A percentile compares a stretch with the other conserved stretches of the same genome.
Conservation (phyloP, 2,888 invertebrate genomes). For the Coenonympha arcania region DNA sequence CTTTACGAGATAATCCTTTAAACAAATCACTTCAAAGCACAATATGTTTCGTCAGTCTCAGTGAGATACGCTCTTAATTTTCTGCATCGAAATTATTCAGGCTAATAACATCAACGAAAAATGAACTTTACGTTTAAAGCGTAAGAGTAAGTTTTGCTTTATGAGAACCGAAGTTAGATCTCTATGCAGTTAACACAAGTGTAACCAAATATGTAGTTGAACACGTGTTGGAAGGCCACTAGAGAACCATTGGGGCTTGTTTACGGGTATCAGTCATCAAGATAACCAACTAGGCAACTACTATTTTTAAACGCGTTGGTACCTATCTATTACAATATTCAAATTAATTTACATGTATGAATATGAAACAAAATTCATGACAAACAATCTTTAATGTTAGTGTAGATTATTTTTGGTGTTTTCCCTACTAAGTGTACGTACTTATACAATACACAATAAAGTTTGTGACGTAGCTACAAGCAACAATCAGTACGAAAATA, state of each 20-base stretch:
- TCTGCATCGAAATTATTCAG: neutral
- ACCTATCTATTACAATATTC: too few species aligned
- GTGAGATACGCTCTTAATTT: neutral
- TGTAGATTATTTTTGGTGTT: too few species aligned
- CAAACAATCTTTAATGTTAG: too few species aligned
- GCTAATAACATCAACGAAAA: neutral
- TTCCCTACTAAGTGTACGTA: too few species aligned
- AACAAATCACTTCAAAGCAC: conserved; percentile 27
- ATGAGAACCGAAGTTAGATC: neutral
- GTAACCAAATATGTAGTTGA: conserved; percentile 41
- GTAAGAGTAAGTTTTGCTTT: conserved; percentile 5
- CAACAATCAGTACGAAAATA: too few species aligned
- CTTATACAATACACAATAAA: too few species aligned
- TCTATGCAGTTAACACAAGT: conserved; percentile 17
- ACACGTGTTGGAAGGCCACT: conserved; percentile 70
- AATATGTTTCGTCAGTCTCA: neutral
- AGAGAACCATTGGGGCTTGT: conserved; percentile 51
- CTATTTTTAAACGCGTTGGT: conserved; percentile 18
- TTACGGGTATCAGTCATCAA: conserved; percentile 45
- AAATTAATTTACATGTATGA: too few species aligned
- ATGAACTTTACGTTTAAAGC: neutral
- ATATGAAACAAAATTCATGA: too few species aligned
- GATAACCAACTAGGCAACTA: conserved; percentile 29
- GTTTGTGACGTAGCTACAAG: too few species aligned
- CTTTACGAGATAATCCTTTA: conserved; percentile 14